A percentile compares a stretch with the other conserved stretches of the same genome.
Evolutionary conservation across 2,888 invertebrate species (phyloP).

Genomic region (Chalcis sispes): DNA sequence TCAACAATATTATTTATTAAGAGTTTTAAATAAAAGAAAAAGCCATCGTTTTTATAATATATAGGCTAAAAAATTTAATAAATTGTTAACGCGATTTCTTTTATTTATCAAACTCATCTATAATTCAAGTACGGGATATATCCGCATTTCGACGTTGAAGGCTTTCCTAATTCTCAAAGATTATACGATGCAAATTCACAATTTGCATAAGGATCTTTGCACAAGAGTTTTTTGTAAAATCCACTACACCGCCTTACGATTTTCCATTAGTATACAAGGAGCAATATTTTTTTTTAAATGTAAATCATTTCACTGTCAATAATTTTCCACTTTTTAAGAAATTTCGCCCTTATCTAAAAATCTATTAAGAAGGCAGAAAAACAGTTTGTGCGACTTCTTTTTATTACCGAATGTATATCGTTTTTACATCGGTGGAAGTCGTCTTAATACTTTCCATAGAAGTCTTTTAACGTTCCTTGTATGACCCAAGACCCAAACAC

Average conservation of each 20-base stretch:
- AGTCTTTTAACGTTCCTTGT: conserved; percentile 27
- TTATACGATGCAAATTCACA: conserved; percentile 53
- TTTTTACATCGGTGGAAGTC: neutral
- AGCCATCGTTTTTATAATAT: too few relatives aligned
- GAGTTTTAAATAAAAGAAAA: too few relatives aligned
- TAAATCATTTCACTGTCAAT: conserved; percentile 23
- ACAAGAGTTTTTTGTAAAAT: conserved; percentile 19
- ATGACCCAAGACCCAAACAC: neutral
- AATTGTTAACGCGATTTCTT: conserved; percentile 4
- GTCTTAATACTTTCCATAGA: conserved; percentile 14
- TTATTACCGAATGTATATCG: neutral
- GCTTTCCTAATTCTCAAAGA: conserved; percentile 51
- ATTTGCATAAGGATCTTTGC: conserved; percentile 52
- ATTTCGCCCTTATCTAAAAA: too few relatives aligned
- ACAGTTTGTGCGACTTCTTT: neutral
- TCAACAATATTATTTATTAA: too few relatives aligned
- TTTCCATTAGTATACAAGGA: conserved; percentile 50
- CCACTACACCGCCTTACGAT: neutral
- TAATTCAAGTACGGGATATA: conserved; percentile 43
- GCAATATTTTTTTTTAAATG: conserved; percentile 37
- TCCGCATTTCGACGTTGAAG: conserved; percentile 23
- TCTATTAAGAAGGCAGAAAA: neutral
- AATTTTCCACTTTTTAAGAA: neutral
- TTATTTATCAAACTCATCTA: conserved; percentile 42
- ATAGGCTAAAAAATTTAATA: too few relatives aligned